Base-by-base conservation (phyloP, 2,888 invertebrate genomes). In the Bhutanitis thaidina region DNA sequence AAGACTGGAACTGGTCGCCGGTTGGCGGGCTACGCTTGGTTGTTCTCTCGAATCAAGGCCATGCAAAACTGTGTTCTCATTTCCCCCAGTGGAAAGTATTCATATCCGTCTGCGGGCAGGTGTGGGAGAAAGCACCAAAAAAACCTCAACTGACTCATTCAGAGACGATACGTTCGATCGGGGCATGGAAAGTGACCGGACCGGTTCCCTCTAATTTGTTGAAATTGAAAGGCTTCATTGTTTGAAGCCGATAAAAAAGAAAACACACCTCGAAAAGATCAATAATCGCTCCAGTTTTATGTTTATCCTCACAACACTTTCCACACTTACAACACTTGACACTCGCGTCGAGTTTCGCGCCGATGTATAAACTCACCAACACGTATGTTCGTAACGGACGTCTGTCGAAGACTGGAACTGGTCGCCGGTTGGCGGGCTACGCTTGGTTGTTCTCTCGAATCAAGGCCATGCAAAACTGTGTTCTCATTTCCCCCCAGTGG, bases 31-130 rank as follows among this genome's bases (percentile, higher is more conserved):
- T 39, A 9, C 46, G 36, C 45, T 41, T 37, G 41, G 36, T 41
- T 36, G 45, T n/a, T 38, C 43, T 47, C 52, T 47, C 32, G 43
- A 52, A 52, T 52, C 52, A 52, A 52, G 52, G 52, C 52, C 52
- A 52, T 47, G 52, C 52, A 52, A 52, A 52, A 52, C 52, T 36
- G 37, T 43, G 52, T 47, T 47, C 52, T 27, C 47, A 52, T 52
- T 52, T 52, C 47, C 41, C 52, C 52, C 52, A 52, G 52, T 52
- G 52, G 52, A 52, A 52, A 52, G 52, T 52, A 47, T 52, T 52
- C 52, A 43, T 47, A 52, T 52, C 52, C 52, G 52, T 52, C 52
- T 47, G 47, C 52, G 20, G 43, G 47, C 52, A 52, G 52, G 52
- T 52, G 52, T 52, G 52, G 47, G 52, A 52, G 52, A 52, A 52